phyloP scores from a whole-genome alignment of 2,113 vertebrate genomes.

The Hyperoodon ampullatus region DNA sequence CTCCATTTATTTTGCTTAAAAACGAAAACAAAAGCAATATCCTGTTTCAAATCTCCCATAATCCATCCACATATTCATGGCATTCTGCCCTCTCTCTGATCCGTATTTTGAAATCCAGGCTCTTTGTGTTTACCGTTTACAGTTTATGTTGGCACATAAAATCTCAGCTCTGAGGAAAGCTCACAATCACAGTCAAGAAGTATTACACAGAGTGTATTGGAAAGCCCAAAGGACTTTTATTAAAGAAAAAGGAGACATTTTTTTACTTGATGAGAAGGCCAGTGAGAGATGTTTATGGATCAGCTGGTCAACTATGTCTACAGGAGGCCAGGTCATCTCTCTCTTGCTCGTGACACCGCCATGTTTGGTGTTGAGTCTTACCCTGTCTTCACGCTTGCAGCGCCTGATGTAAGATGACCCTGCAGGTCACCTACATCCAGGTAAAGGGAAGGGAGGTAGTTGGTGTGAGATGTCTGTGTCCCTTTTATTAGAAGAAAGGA shows the following conservation, averaged over 20 bases:
- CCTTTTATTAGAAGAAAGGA: not conserved
- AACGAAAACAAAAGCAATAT: not conserved
- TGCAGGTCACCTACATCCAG: accelerated
- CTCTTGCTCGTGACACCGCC: accelerated
- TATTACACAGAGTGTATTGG: too few species aligned
- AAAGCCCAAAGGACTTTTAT: not conserved
- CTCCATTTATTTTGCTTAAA: not conserved
- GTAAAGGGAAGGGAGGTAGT: accelerated
- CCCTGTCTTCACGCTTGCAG: not conserved
- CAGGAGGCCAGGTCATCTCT: not conserved
- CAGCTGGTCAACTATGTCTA: accelerated
- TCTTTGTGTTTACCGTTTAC: too few species aligned
- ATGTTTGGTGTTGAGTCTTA: accelerated
- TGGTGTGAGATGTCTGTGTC: too few species aligned
- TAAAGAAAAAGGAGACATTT: not conserved
- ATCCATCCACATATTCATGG: not conserved
- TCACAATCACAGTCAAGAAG: accelerated
- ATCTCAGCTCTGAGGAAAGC: not conserved
- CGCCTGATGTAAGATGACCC: not conserved
- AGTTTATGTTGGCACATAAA: not conserved
- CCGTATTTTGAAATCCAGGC: accelerated
- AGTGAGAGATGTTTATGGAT: not conserved
- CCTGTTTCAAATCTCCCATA: not conserved
- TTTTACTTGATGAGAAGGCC: not conserved
- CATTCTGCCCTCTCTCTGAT: not conserved